Evolutionary conservation across 1,140 invertebrate genomes (phyloP), one percentile per base, ranked within the genome.

Genomic region (Drosophila quadrilineata): DNA sequence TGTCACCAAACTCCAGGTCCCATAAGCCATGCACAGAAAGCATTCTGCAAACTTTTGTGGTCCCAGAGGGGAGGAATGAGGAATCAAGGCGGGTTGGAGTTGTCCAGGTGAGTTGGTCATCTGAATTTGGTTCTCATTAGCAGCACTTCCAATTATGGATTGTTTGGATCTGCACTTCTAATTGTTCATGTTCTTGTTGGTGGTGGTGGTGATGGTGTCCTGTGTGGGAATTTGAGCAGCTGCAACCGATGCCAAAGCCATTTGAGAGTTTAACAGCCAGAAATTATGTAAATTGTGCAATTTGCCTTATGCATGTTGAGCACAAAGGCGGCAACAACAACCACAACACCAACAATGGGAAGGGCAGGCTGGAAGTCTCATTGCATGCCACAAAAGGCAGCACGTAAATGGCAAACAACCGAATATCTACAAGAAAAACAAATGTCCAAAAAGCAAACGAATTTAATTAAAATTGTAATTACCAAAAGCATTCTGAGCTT

Each of bases 241-340:
- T 57, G 24, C 24, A 48, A 31, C 4, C 38, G 28, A 28, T 26
- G 17, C 21, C 36, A 45, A 45, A 62, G 16, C 24, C 24, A 49
- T 57, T 65, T 58, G 36, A 24, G 14, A 16, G 24, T 54, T 54
- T n/a, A n/a, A 21, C 24, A 26, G 35, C 9, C 21, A 6, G 43
- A 48, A 49, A 50, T 59, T 50, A 65, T 65, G 54, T 45, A 59
- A 59, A 65, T 65, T 59, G 36, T 50, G 43, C 54, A 58, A 65
- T 65, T 65, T 28, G 36, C 41, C 38, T 17, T 48, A 29, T 31
- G 24, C 40, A 14, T 19, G 40, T 54, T 28, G 10, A 38, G 14
- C 35, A 14, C 16, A 26, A 52, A 29, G 19, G 12, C 36, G 43
- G 21, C 2, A 24, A 16, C n/a, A 40, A 12, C 2, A 54, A 35